Base-by-base conservation (phyloP, 2,113 vertebrate genomes). In the Myxocyprinus asiaticus region DNA sequence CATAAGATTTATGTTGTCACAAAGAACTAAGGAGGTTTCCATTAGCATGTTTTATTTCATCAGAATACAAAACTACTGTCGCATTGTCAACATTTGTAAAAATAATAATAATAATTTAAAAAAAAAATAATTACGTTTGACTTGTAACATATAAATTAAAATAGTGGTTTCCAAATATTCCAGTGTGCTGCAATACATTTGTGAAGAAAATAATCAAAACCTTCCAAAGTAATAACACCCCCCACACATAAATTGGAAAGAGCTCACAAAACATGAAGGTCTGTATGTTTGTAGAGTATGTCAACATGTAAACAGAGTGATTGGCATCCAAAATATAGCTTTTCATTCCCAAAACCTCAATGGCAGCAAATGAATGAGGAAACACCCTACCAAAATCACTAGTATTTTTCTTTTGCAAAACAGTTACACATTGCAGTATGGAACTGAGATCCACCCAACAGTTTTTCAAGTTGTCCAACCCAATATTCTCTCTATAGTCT, bases 321-420 rank as follows among this genome's bases (percentile, higher is more conserved):
- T 91, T 90, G 91, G 85, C 76, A 80, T 87, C 85, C 65, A 65
- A 88, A 88, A 86, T 84, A 78, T 80, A 76, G 81, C 78, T 87
- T 90, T 88, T 87, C 84, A 68, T 84, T 89, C 84, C 83, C 87
- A 85, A 85, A 90, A 90, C 81, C 88, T 88, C 85, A 84, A 76
- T 79, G 78, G 82, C 85, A 81, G 86, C 67, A 80, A 79, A 12
- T 22, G 53, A 87, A 90, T 89, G 85, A 87, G 85, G 89, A 91
- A 90, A 86, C 73, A 87, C 85, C 86, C 70, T 80, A 17, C 83
- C 86, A 86, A 64, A 68, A 83, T 85, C 84, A 81, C 71, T 78
- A 55, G 51, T 84, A 84, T 86, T 87, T 86, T 88, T 85, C 81
- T 79, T 89, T 86, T 80, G 72, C 86, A 83, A 83, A 85, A 85